phyloP scores from a whole-genome alignment of 2,797 vertebrate species.

The Microhierax caerulescens region DNA sequence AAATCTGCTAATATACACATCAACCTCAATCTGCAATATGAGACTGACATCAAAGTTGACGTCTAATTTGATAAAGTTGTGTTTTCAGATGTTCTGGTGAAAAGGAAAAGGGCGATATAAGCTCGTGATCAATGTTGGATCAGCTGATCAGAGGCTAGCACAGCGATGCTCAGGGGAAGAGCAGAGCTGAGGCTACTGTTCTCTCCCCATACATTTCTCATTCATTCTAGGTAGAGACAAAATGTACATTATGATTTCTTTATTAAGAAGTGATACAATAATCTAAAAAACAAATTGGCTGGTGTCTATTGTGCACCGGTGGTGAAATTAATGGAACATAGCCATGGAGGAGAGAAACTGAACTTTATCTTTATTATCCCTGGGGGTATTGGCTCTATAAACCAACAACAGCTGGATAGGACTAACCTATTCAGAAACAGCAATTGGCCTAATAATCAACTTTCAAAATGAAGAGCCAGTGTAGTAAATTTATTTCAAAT shows the following conservation, averaged over 20 bases:
- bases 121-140: too few species aligned
- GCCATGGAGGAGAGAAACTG: not conserved
- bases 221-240: not conserved
- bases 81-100: not conserved
- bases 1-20: not conserved
- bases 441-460: not conserved
- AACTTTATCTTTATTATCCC: not conserved
- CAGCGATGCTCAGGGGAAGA: not conserved
- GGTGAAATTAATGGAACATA: not conserved
- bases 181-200: rapidly evolving
- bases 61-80: not conserved
- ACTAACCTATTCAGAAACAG: not conserved
- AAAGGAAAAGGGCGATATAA: not conserved
- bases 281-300: not conserved
- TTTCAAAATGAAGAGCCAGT: not conserved
- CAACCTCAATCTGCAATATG: not conserved
- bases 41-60: not conserved
- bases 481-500: not conserved
- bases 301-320: not conserved
- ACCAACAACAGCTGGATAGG: not conserved
- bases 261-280: not conserved
- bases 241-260: not conserved
- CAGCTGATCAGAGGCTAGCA: not conserved
- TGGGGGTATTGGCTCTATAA: not conserved
- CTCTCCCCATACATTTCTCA: not conserved